Percentiles rank a stretch among this genome's conserved stretches.
Conservation (phyloP, 2,113 vertebrate genomes). For the Stercorarius parasiticus region DNA sequence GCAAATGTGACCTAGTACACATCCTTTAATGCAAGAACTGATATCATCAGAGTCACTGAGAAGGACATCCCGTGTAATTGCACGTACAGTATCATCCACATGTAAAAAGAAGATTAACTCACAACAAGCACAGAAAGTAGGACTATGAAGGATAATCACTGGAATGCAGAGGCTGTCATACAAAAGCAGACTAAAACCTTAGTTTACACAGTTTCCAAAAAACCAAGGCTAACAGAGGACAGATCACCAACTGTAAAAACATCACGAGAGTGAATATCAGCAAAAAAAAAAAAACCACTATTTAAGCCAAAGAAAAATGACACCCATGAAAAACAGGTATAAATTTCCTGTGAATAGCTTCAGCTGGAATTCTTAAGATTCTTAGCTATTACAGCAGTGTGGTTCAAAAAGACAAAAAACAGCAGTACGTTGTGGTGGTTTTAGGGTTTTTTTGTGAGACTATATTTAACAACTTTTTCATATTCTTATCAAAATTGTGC, state of each 20-base stretch:
- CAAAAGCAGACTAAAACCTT: constrained; percentile 34
- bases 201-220: constrained; percentile 10
- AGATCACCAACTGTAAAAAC: background rate
- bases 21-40: background rate
- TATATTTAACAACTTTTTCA: background rate
- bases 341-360: background rate
- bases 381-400: background rate
- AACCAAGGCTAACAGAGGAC: background rate
- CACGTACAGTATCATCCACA: constrained; percentile 1
- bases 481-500: background rate
- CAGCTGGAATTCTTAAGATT: background rate
- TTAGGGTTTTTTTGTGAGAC: background rate
- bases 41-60: background rate
- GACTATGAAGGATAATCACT: constrained; percentile 54
- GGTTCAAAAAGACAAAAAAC: background rate
- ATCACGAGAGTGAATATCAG: background rate
- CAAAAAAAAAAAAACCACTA: background rate
- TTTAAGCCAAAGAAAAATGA: background rate
- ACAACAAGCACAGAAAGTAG: constrained; percentile 42
- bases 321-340: background rate
- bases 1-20: background rate
- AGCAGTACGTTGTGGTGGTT: background rate
- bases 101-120: constrained; percentile 53
- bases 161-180: constrained; percentile 15
- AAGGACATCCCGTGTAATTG: background rate